phyloP scores from a whole-genome alignment of 2,888 invertebrate species.

The Harpalus rufipes region DNA sequence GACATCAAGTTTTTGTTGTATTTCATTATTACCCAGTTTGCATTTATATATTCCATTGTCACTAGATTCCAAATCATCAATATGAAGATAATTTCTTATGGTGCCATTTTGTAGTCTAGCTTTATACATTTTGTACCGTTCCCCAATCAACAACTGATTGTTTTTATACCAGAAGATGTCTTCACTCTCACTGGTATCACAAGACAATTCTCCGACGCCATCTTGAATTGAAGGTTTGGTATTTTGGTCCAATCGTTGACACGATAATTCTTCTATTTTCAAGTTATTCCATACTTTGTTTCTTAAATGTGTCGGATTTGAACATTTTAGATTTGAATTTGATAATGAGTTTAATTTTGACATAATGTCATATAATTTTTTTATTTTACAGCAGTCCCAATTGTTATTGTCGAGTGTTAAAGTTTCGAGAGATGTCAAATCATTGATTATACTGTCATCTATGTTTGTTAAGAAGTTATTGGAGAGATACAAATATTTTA shows the following conservation, averaged over 20 bases:
- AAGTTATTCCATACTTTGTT: not conserved
- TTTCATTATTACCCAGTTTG: not conserved
- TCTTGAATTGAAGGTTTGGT: not conserved
- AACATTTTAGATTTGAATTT: not conserved
- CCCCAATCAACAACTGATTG: not conserved
- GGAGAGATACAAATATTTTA: not conserved
- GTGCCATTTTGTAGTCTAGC: not conserved
- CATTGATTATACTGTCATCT: not conserved
- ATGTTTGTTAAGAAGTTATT: not conserved
- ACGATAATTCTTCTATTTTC: not conserved
- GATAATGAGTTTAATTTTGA: not conserved
- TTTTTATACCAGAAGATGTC: not conserved
- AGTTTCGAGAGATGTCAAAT: not conserved
- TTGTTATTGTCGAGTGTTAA: not conserved
- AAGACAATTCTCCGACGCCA: not conserved
- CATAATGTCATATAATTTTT: not conserved
- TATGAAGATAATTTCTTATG: not conserved
- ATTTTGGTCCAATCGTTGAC: not conserved
- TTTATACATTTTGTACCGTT: not conserved
- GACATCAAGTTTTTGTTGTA: not conserved
- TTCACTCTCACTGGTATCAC: not conserved
- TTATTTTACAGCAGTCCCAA: not conserved
- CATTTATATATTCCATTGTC: not conserved
- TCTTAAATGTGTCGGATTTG: not conserved
- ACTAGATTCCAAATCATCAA: not conserved